phyloP scores from a whole-genome alignment of 2,797 vertebrate species.

The Amblyopsis hoosieri region DNA sequence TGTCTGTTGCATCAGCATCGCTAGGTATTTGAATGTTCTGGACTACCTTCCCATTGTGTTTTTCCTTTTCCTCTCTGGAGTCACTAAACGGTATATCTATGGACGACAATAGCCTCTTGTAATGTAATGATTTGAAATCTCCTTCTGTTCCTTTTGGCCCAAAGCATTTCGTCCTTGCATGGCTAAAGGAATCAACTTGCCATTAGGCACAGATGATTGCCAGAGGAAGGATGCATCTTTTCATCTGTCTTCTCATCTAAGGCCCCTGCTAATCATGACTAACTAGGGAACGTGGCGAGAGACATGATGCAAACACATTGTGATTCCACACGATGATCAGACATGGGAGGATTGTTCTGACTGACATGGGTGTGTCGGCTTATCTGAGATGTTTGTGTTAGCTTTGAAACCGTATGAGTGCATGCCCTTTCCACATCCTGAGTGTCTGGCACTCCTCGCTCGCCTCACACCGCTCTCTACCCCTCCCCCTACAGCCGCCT shows the following conservation, averaged over 20 bases:
- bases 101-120: constrained; percentile 12
- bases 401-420: too few relatives aligned
- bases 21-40: constrained; percentile 1
- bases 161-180: constrained; percentile 12
- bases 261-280: constrained; percentile 16
- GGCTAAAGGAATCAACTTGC: not conserved
- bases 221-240: constrained; percentile 9
- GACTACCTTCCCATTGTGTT: constrained; percentile 29
- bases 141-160: constrained; percentile 15
- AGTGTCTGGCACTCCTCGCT: too few relatives aligned
- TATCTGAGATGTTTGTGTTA: too few relatives aligned
- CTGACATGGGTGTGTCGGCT: too few relatives aligned
- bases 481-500: too few relatives aligned
- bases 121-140: constrained; percentile 21
- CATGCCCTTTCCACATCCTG: too few relatives aligned
- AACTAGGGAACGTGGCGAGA: too few relatives aligned
- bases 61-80: not conserved
- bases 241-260: constrained; percentile 20
- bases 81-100: constrained; percentile 25
- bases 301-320: too few relatives aligned
- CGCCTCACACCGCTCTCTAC: too few relatives aligned
- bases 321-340: too few relatives aligned
- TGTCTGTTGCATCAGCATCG: constrained; percentile 23
- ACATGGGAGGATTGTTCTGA: too few relatives aligned
- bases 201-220: constrained; percentile 1